These are phyloP conservation scores for Megalurothrips usitatus DNA, from an alignment of 2,888 invertebrate genomes.

Conservation along the genomic window DNA sequence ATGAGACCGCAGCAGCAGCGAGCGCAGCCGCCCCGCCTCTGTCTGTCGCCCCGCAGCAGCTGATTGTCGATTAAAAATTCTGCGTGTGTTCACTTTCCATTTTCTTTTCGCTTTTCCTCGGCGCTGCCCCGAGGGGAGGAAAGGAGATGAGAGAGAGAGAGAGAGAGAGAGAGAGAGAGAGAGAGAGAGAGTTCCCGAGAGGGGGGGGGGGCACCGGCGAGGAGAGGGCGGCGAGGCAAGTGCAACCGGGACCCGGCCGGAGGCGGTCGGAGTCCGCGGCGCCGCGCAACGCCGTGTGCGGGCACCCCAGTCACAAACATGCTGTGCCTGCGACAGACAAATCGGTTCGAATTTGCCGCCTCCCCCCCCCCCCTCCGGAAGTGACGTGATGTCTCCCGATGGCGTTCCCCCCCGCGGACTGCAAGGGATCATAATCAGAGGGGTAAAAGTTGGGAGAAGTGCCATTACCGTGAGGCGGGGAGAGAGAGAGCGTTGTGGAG, in stretches of 20 bases:
- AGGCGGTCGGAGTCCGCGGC: too few species aligned
- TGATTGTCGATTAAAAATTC: slow-evolving; percentile 16
- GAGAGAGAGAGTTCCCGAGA: slow-evolving; percentile 30
- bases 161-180: slow-evolving; percentile 31
- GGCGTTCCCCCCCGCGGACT: neutral
- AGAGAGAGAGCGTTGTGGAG: neutral
- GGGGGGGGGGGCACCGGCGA: neutral
- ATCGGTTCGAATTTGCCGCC: neutral
- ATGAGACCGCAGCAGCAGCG: neutral
- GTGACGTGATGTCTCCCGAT: neutral
- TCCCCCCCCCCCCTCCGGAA: neutral
- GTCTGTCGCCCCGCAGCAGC: neutral
- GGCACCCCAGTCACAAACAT: too few species aligned
- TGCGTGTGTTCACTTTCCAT: too few species aligned
- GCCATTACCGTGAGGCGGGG: neutral
- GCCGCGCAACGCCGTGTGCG: too few species aligned
- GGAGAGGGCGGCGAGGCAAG: neutral
- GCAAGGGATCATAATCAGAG: slow-evolving; percentile 10
- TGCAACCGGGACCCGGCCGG: too few species aligned
- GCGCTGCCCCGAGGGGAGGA: neutral
- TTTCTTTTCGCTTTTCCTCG: neutral
- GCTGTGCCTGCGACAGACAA: neutral
- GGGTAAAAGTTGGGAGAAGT: slow-evolving; percentile 7
- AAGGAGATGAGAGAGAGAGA: slow-evolving; percentile 33
- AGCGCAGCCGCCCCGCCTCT: too few species aligned